phyloP scores from a whole-genome alignment of 1,140 invertebrate genomes.

The Sycobia sp. region DNA sequence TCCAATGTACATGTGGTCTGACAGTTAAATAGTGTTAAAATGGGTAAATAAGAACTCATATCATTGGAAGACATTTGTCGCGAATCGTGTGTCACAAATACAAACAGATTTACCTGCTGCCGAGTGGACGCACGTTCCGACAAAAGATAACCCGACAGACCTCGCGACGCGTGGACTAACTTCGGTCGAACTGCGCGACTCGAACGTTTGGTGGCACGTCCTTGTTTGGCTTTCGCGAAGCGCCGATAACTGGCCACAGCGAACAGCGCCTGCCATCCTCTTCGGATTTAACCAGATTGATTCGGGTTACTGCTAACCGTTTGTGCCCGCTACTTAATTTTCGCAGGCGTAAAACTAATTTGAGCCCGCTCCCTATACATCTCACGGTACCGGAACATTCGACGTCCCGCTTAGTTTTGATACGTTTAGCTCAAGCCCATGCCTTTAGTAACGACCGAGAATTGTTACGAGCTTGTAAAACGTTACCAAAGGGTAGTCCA shows the following conservation, averaged over 20 bases:
- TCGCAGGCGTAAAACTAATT: no score
- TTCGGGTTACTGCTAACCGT: neutral
- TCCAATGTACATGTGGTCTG: no score
- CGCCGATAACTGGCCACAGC: neutral
- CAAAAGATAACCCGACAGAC: neutral
- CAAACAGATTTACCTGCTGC: neutral
- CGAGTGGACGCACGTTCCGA: neutral
- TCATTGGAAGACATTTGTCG: no score
- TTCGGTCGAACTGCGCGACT: neutral
- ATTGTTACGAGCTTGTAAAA: no score
- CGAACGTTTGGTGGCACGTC: neutral
- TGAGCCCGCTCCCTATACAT: no score
- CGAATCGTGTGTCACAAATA: neutral
- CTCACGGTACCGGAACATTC: no score
- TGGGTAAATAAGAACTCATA: neutral
- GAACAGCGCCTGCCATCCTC: no score
- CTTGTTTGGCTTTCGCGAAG: neutral
- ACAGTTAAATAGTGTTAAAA: no score
- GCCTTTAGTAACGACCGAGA: no score
- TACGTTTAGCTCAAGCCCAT: no score
- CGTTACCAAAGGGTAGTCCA: neutral
- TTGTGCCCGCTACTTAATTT: no score
- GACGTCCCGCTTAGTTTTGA: no score
- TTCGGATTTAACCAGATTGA: neutral
- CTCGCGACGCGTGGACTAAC: neutral